These are phyloP conservation scores for Lobophora halterata DNA, from an alignment of 2,888 invertebrate species.

Conservation along the genomic window DNA sequence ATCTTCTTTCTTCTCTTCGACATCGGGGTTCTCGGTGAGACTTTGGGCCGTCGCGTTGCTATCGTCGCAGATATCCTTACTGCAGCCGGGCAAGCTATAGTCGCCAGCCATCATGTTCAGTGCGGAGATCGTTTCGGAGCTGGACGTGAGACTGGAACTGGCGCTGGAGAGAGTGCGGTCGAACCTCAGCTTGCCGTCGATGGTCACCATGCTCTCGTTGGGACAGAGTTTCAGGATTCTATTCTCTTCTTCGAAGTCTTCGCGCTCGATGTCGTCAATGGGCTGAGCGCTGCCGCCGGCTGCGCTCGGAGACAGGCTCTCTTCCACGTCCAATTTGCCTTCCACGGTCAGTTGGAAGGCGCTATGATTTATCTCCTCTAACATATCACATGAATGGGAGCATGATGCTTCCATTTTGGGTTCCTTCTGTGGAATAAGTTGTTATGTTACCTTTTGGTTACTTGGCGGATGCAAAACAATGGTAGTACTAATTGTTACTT, in stretches of 20 bases:
- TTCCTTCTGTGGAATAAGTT: slow-evolving; percentile 23
- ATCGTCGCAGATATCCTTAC: slow-evolving; percentile 60
- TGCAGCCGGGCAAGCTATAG: slow-evolving; percentile 64
- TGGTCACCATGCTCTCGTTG: slow-evolving; percentile 47
- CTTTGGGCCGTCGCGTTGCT: slow-evolving; percentile 65
- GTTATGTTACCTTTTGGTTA: too few relatives aligned
- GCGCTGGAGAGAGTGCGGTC: slow-evolving; percentile 61
- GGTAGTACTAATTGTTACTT: slow-evolving; percentile 23
- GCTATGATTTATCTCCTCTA: slow-evolving; percentile 48
- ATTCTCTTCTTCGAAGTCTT: slow-evolving; percentile 74
- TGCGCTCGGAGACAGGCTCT: slow-evolving; percentile 40
- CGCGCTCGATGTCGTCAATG: slow-evolving; percentile 69
- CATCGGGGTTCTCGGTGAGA: slow-evolving; percentile 53
- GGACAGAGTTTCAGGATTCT: slow-evolving; percentile 67
- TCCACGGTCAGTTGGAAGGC: slow-evolving; percentile 38
- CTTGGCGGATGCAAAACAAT: too few relatives aligned
- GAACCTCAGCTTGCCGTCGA: slow-evolving; percentile 59
- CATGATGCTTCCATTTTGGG: slow-evolving; percentile 72
- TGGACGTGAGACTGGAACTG: slow-evolving; percentile 64
- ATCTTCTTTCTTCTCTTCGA: slow-evolving; percentile 57
- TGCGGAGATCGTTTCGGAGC: slow-evolving; percentile 68
- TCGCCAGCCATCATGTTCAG: slow-evolving; percentile 53
- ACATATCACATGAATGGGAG: slow-evolving; percentile 60
- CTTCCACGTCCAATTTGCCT: slow-evolving; percentile 10
- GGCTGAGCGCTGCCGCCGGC: slow-evolving; percentile 48